Percentiles rank a stretch among this genome's conserved stretches.
phyloP scores from a whole-genome alignment of 2,888 invertebrate species.

The Myathropa florea region DNA sequence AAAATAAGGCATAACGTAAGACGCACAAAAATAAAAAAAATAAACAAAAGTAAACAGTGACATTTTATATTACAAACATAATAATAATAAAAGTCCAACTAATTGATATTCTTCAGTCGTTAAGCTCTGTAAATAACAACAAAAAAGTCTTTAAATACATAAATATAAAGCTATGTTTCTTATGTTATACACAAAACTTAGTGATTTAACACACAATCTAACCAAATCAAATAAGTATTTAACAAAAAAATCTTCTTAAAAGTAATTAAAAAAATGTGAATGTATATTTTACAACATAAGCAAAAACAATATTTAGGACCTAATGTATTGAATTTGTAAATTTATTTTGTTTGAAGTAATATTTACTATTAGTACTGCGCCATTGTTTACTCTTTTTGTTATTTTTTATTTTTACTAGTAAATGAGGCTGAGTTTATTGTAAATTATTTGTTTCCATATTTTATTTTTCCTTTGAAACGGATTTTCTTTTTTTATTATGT shows the following conservation, averaged over 20 bases:
- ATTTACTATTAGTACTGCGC: conserved; percentile 55
- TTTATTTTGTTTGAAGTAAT: conserved; percentile 49
- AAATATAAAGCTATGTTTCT: conserved; percentile 56
- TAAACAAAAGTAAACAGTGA: conserved; percentile 31
- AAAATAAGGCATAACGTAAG: conserved; percentile 30
- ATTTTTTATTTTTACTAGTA: conserved; percentile 58
- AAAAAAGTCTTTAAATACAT: conserved; percentile 42
- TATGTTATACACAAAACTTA: conserved; percentile 50
- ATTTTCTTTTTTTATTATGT: conserved; percentile 61
- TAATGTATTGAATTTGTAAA: conserved; percentile 53
- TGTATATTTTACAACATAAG: conserved; percentile 57
- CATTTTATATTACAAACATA: conserved; percentile 39
- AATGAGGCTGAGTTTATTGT: conserved; percentile 70
- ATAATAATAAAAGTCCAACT: conserved; percentile 30
- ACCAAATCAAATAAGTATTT: conserved; percentile 67
- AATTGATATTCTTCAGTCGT: conserved; percentile 47
- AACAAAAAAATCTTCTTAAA: conserved; percentile 45
- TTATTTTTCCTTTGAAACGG: conserved; percentile 32
- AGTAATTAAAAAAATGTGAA: conserved; percentile 35
- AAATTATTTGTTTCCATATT: conserved; percentile 55
- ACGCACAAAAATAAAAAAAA: conserved; percentile 59
- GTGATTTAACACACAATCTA: conserved; percentile 57
- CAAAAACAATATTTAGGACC: conserved; percentile 48
- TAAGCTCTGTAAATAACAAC: conserved; percentile 66
- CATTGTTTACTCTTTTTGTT: conserved; percentile 62